Evolutionary conservation across 2,797 vertebrate genomes (phyloP), one percentile per base, ranked within the genome.

Genomic region (Spatula clypeata): DNA sequence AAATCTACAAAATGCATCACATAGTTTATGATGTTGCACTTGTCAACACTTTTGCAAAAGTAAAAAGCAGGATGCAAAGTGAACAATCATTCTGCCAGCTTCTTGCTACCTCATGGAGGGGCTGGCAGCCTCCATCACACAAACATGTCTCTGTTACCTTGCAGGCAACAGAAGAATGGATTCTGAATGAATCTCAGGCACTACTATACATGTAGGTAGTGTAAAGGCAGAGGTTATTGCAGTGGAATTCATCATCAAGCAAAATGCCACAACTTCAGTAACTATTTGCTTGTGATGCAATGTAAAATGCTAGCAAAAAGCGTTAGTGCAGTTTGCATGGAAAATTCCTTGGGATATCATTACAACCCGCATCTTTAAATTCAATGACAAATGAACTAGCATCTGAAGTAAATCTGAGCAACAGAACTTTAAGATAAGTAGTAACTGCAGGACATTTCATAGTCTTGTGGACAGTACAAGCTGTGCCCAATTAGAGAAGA

Each of bases 1-100:
- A 73, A 80, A 6, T 27, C 69, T 65, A n/a, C 32, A 74, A 66
- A 92, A 44, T 2, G 0, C 13, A 9, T 67, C 23, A 54, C 5
- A 24, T 6, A 62, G 32, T 20, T 79, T 40, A 44, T 9, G 60
- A 6, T 0, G 0, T 40, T 54, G 58, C 71, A 16, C 13, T 32
- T 49, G 27, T 32, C 73, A 69, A 47, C 36, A 61, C 55, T 23
- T 57, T 89, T 58, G 49, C 70, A 84, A 74, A 72, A 24, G 38
- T 11, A 70, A 62, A 4, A 40, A 9, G 32, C 18, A 76, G 64
- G 51, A 23, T 92, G 51, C 53, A 80, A 66, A 0, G 0, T 13
- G 11, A 31, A 34, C 21, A 79, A 55, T 17, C 16, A 64, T 82
- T 49, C 18, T 79, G n/a, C 5, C 42, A 62, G 8, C 20, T 55